phyloP scores from a whole-genome alignment of 2,113 vertebrate genomes.

The Xenopus borealis region DNA sequence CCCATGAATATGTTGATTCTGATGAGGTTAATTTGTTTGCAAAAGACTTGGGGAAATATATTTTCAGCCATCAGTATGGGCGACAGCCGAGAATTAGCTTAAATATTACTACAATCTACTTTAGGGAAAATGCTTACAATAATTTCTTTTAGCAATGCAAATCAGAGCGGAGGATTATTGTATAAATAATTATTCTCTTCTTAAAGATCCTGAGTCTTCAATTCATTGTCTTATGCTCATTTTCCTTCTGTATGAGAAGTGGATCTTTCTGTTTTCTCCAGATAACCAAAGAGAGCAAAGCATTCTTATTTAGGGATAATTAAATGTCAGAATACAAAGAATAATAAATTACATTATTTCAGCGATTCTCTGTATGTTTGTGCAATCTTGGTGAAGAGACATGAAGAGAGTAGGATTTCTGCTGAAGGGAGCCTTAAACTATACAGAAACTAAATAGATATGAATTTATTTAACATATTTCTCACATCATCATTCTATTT shows the following conservation, averaged over 20 bases:
- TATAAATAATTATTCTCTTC: conserved; percentile 20
- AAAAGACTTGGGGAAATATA: conserved; percentile 27
- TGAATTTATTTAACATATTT: no score
- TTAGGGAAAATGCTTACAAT: conserved; percentile 30
- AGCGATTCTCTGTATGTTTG: no score
- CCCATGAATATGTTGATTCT: conserved; percentile 11
- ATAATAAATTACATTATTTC: no score
- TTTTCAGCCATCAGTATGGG: conserved; percentile 13
- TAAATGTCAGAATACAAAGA: no score
- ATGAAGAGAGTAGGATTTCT: no score
- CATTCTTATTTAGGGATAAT: no score
- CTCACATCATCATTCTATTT: no score
- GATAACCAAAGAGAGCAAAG: background rate
- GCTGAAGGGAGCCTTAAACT: no score
- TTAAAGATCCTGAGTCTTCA: no score
- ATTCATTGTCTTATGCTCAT: background rate
- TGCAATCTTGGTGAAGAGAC: no score
- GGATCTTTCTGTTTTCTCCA: background rate
- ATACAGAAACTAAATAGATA: no score
- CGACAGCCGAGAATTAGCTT: conserved; percentile 41
- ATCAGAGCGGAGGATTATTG: conserved; percentile 27
- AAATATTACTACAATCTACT: conserved; percentile 40
- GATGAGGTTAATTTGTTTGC: conserved; percentile 31
- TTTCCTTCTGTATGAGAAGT: background rate
- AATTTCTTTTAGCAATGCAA: conserved; percentile 23